These are phyloP conservation scores for Quiscalus mexicanus DNA, from an alignment of 2,113 vertebrate species.

Conservation along the genomic window DNA sequence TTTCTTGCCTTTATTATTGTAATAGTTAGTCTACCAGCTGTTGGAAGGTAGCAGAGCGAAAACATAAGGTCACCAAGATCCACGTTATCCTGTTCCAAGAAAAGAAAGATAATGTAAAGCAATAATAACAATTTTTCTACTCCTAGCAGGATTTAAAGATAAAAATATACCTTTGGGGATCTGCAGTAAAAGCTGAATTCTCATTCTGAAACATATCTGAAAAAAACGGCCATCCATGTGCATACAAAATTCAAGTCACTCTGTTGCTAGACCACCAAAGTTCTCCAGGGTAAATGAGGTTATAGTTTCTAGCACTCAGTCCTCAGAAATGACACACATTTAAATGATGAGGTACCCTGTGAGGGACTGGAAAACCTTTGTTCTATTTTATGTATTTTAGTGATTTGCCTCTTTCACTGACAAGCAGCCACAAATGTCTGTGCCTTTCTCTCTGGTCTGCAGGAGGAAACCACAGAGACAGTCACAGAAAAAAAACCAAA, in stretches of 20 bases:
- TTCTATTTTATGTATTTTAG: neutral
- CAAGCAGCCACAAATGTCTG: neutral
- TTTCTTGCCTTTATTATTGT: slow-evolving; percentile 98
- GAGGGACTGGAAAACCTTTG: neutral
- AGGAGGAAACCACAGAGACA: neutral
- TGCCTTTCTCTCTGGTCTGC: neutral
- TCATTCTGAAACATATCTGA: neutral
- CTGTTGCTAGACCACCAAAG: neutral
- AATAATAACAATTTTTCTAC: neutral
- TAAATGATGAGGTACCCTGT: neutral
- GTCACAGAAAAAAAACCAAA: neutral
- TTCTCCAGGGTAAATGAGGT: neutral
- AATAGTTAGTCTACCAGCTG: slow-evolving; percentile 95
- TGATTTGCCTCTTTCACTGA: neutral
- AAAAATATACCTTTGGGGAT: neutral
- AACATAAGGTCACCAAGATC: slow-evolving; percentile 98
- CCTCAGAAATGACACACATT: neutral
- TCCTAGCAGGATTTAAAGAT: neutral
- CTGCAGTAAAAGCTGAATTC: neutral
- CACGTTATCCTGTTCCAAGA: slow-evolving; percentile 89
- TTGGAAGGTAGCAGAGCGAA: slow-evolving; percentile 97
- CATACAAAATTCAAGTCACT: neutral
- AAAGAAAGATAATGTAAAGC: neutral
- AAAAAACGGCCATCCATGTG: neutral
- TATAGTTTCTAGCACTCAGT: neutral